Evolutionary conservation across 2,888 invertebrate species (phyloP), one percentile per base, ranked within the genome.

Genomic region (Hirtodrosophila trivittata): DNA sequence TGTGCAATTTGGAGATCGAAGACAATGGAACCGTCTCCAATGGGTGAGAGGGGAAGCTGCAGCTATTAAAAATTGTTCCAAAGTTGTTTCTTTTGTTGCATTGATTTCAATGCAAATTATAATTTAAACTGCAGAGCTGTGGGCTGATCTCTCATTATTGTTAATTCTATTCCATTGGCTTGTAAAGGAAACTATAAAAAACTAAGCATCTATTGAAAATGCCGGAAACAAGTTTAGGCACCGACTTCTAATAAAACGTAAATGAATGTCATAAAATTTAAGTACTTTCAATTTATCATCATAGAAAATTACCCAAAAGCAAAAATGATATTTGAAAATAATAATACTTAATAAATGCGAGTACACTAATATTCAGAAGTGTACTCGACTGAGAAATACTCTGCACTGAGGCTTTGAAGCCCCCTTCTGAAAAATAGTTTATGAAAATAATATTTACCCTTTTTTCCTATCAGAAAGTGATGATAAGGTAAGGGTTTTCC

Each of bases 191-290:
- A 54, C 43, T 60, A 41, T 39, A 13, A 10, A 37, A 37, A 25
- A 26, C 3, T 32, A 9, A 64, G 50, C 25, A 46, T 33, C 46
- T 38, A 54, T 45, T 51, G 6, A 16, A 30, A 56, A 59, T 75
- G 75, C 56, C 74, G 75, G 75, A 75, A 67, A 66, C 41, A 57
- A 50, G 37, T 58, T 9, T 28, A 51, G 32, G 30, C 47, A 54
- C 75, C 84, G 84, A 80, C 84, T 63, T 72, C 32, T 81, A 84
- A 84, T 77, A 65, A 71, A 64, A 81, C 60, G 50, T 64, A 68
- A 74, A 66, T 43, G 50, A 59, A 67, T 56, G 50, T 56, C 67
- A 62, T 77, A 59, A 59, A 64, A 71, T 58, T 38, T 35, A 66
- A 69, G 77, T 80, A 69, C 77, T 76, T 73, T 21, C 50, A 71